phyloP scores from a whole-genome alignment of 2,113 vertebrate species.

The Microtus montanus region DNA sequence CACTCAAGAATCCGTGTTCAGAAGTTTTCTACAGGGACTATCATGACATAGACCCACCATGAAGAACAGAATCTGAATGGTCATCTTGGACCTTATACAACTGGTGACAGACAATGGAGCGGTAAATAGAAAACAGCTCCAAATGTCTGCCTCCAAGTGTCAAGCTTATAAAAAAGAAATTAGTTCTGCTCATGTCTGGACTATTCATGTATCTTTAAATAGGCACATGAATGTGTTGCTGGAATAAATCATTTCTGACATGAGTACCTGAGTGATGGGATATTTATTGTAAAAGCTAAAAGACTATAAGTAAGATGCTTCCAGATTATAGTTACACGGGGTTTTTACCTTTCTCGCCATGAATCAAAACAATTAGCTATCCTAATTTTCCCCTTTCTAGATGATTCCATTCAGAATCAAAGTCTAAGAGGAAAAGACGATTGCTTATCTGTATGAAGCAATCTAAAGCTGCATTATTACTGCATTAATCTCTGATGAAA shows the following conservation, averaged over 20 bases:
- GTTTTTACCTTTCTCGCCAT: conserved; percentile 36
- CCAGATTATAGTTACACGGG: background rate
- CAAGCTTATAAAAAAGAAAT: background rate
- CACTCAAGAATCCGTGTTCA: background rate
- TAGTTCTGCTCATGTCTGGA: background rate
- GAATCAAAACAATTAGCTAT: conserved; percentile 44
- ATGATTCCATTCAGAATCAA: conserved; percentile 47
- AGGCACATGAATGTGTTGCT: background rate
- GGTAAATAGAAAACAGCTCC: conserved; percentile 17
- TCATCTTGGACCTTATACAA: conserved; percentile 16
- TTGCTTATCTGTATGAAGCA: conserved; percentile 49
- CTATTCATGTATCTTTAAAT: conserved; percentile 10
- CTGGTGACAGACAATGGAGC: background rate
- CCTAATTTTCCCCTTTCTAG: conserved; percentile 51
- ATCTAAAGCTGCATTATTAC: conserved; percentile 64
- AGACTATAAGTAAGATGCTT: background rate
- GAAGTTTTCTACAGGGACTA: conserved; percentile 50
- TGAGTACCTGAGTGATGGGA: background rate
- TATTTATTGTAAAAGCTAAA: conserved; percentile 40
- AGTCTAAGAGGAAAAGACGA: conserved; percentile 35
- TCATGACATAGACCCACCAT: background rate
- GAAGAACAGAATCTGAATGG: background rate
- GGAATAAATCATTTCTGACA: conserved; percentile 17
- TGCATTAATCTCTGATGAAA: conserved; percentile 73
- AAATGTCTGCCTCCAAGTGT: background rate